Evolutionary conservation across 2,113 vertebrate species (phyloP), one percentile per base, ranked within the genome.

Genomic region (Entelurus aequoreus): DNA sequence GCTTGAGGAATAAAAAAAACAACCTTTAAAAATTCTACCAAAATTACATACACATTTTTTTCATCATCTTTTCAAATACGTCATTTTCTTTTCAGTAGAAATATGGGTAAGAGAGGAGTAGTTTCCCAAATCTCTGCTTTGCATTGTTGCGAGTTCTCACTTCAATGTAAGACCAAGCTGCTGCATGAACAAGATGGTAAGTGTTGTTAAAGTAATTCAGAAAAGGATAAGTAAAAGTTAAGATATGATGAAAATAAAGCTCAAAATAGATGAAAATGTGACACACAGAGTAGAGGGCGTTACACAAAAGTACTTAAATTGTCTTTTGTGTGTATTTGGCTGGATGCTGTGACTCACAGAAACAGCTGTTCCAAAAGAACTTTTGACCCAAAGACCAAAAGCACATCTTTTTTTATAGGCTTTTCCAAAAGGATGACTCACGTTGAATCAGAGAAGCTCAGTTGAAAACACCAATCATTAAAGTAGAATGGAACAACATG

Each of bases 101-200:
- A 48, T 36, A 59, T 62, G 54, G 16, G 60, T 70, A 65, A 61
- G 7, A 66, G 63, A 58, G 7, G 21, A 37, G n/a, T 14, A 44
- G 57, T 70, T 78, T 19, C 70, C 53, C 50, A 49, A 4, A 72
- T 40, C 60, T 42, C 37, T 51, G 49, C 48, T 60, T 60, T 64
- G 65, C 75, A 80, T 78, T 71, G 58, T 62, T 63, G 44, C 37
- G 52, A 74, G 78, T 78, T 58, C 53, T 81, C 60, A 62, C 54
- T 70, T 38, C 62, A 65, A 63, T 57, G 15, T 35, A 59, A 62
- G 28, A 46, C 4, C 44, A 52, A 48, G 28, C 46, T 16, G 42
- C 9, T 19, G 57, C 10, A 62, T 16, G 6, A 7, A 14, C 50
- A 36, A 15, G 8, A 9, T 42, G 40, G 40, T 42, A 42, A 11